Evolutionary conservation across 2,797 vertebrate genomes (phyloP).

Genomic region (Lutjanus argentimaculatus): DNA sequence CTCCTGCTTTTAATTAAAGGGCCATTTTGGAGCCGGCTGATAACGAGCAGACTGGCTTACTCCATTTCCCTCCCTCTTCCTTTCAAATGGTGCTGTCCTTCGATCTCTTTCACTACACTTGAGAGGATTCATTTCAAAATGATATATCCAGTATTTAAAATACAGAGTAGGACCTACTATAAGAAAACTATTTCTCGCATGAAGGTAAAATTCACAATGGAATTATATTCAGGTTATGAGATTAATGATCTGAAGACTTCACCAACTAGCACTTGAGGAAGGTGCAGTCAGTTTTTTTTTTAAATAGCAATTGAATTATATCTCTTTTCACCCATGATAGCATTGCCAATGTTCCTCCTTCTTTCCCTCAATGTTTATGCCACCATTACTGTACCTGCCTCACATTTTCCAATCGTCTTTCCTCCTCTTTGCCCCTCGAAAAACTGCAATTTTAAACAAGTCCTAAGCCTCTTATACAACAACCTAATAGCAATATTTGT

Average conservation of each 20-base stretch:
- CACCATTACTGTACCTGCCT: background rate
- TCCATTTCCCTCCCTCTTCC: slow-evolving; percentile 19
- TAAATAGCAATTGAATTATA: background rate
- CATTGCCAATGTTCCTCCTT: background rate
- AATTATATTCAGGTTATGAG: background rate
- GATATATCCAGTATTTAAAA: slow-evolving; percentile 17
- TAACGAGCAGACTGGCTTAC: slow-evolving; percentile 62
- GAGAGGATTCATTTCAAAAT: slow-evolving; percentile 42
- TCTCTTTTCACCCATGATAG: background rate
- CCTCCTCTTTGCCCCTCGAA: too few species aligned
- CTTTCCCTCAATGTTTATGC: background rate
- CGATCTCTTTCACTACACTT: slow-evolving; percentile 2
- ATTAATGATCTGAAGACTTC: slow-evolving; percentile 18
- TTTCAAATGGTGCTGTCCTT: slow-evolving; percentile 8
- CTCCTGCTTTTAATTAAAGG: slow-evolving; percentile 82
- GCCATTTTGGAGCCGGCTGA: slow-evolving; percentile 72
- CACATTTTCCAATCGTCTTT: background rate
- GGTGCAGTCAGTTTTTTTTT: background rate
- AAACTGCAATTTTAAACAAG: background rate
- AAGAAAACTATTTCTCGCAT: slow-evolving; percentile 19
- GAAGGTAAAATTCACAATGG: slow-evolving; percentile 16
- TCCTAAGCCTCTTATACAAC: background rate
- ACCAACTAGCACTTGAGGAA: background rate
- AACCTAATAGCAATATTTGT: background rate
- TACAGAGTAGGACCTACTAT: slow-evolving; percentile 1